Percentiles rank a stretch among this genome's conserved stretches.
phyloP scores from a whole-genome alignment of 2,888 invertebrate species.

The Pinctada fucata region DNA sequence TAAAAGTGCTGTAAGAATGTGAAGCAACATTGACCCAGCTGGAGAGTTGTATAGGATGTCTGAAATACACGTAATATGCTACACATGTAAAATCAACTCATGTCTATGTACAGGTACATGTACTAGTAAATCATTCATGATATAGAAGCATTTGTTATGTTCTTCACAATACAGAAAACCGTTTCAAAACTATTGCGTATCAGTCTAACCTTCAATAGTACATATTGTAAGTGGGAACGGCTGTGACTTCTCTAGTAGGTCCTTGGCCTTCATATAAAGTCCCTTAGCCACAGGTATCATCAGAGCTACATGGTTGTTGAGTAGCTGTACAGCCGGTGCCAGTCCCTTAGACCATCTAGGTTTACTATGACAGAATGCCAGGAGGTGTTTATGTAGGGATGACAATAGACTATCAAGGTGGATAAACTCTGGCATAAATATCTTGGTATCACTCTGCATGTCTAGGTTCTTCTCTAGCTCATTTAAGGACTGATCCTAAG shows the following conservation, averaged over 20 bases:
- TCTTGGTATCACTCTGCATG: conserved; percentile 49
- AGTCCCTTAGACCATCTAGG: conserved; percentile 39
- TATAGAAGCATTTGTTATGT: no score
- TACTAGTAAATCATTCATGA: neutral
- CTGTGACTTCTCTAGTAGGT: conserved; percentile 11
- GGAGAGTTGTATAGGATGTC: conserved; percentile 80
- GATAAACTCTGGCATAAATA: conserved; percentile 53
- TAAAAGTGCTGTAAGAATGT: conserved; percentile 80
- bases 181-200: no score
- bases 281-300: conserved; percentile 64
- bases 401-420: conserved; percentile 80
- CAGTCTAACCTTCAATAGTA: conserved; percentile 21
- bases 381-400: conserved; percentile 81
- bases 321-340: conserved; percentile 47
- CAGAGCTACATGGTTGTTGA: conserved; percentile 75
- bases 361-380: conserved; percentile 78
- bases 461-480: conserved; percentile 69
- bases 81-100: no score
- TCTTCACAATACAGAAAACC: no score
- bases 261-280: conserved; percentile 49
- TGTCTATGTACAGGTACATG: no score
- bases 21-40: conserved; percentile 81
- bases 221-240: conserved; percentile 1
- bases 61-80: conserved; percentile 51
- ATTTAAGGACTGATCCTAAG: conserved; percentile 75